A percentile compares a stretch with the other conserved stretches of the same genome.
Conservation (phyloP, 2,888 invertebrate species). For the Molorchus minor region DNA sequence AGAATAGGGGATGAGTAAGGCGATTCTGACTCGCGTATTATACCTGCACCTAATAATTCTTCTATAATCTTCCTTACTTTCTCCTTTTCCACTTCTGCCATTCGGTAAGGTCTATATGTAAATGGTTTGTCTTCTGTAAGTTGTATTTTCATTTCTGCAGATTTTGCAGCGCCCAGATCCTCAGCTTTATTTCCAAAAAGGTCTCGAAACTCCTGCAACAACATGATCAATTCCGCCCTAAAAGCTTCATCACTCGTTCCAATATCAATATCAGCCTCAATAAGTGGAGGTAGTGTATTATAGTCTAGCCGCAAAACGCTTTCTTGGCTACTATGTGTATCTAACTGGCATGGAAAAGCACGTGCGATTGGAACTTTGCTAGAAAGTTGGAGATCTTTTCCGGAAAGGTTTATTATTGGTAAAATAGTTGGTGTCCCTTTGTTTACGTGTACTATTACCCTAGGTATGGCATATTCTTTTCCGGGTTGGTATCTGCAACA, state of each 20-base stretch:
- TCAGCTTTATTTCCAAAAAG: slow-evolving; percentile 7
- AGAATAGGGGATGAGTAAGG: slow-evolving; percentile 14
- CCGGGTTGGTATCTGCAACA: slow-evolving; percentile 11
- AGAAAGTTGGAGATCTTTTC: neutral
- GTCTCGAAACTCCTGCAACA: slow-evolving; percentile 17
- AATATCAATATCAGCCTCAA: slow-evolving; percentile 3
- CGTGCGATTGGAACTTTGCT: slow-evolving; percentile 6
- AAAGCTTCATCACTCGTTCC: slow-evolving; percentile 5
- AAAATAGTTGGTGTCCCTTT: neutral
- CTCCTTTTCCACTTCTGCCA: slow-evolving; percentile 12
- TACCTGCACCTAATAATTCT: slow-evolving; percentile 14
- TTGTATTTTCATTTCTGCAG: slow-evolving; percentile 16
- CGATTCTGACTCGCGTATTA: slow-evolving; percentile 7
- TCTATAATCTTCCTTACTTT: slow-evolving; percentile 10
- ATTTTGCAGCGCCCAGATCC: slow-evolving; percentile 19
- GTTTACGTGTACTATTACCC: neutral
- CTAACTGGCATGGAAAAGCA: neutral
- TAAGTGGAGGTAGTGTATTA: neutral
- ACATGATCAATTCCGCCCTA: neutral
- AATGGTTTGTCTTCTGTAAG: slow-evolving; percentile 20
- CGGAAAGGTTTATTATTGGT: slow-evolving; percentile 19
- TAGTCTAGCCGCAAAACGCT: neutral
- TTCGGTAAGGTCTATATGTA: slow-evolving; percentile 16
- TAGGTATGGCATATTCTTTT: slow-evolving; percentile 15
- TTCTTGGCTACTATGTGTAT: neutral